Conservation (phyloP, 2,888 invertebrate species). For the Dicyrtoma fusca region DNA sequence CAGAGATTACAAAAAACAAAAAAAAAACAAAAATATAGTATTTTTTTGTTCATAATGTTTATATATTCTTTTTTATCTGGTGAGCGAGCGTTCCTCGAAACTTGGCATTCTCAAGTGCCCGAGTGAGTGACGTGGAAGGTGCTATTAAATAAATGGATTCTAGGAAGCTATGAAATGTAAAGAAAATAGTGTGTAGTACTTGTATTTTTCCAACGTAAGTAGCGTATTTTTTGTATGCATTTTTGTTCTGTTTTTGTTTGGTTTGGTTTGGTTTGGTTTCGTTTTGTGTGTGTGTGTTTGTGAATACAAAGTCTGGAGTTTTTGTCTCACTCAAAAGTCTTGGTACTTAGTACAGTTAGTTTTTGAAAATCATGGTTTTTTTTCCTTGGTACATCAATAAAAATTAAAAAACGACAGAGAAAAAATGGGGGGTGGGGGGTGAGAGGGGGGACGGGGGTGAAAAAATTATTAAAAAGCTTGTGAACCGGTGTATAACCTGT, state of each 20-base stretch:
- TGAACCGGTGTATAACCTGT: constrained; percentile 71
- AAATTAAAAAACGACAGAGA: not conserved
- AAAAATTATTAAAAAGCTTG: constrained; percentile 34
- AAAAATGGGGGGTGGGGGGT: constrained; percentile 34
- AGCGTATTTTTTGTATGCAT: constrained; percentile 5
- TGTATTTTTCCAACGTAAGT: not conserved
- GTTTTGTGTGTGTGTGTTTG: too few species aligned
- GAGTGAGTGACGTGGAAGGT: constrained; percentile 40
- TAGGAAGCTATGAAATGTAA: constrained; percentile 25
- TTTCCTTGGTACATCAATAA: not conserved
- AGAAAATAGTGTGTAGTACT: too few species aligned
- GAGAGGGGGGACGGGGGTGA: constrained; percentile 38
- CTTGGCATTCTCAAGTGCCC: constrained; percentile 40
- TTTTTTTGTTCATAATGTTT: constrained; percentile 1
- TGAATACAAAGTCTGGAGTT: too few species aligned
- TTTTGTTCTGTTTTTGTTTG: too few species aligned
- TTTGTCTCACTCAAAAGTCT: too few species aligned
- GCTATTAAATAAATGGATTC: constrained; percentile 34
- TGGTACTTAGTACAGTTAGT: too few species aligned
- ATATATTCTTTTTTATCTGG: constrained; percentile 1
- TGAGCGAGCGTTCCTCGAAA: constrained; percentile 39
- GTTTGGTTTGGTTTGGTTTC: too few species aligned
- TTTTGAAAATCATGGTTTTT: too few species aligned
- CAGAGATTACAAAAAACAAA: constrained; percentile 12
- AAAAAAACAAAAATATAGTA: not conserved